These are phyloP conservation scores for Ectropis crepuscularia DNA, from an alignment of 2,888 invertebrate genomes.

Conservation along the genomic window DNA sequence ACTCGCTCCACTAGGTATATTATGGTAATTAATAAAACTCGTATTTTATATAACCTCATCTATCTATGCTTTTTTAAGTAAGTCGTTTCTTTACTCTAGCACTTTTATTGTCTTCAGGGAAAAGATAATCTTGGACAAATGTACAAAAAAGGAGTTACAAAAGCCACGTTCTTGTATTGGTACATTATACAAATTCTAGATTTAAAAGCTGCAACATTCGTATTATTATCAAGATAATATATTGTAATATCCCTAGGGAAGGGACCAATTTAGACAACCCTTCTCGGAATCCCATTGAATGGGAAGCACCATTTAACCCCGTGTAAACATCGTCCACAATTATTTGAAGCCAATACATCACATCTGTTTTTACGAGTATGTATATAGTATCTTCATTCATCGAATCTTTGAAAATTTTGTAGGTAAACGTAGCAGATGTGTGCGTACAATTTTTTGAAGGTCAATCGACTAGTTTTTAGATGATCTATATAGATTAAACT, in stretches of 20 bases:
- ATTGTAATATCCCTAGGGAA: slow-evolving; percentile 24
- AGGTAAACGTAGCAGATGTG: neutral
- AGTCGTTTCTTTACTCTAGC: too few relatives aligned
- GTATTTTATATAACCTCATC: too few relatives aligned
- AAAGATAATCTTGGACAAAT: too few relatives aligned
- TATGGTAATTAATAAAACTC: too few relatives aligned
- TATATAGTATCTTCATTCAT: slow-evolving; percentile 2
- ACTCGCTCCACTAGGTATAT: too few relatives aligned
- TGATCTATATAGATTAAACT: too few relatives aligned
- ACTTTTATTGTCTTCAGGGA: too few relatives aligned
- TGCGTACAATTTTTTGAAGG: neutral
- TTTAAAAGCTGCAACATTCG: too few relatives aligned
- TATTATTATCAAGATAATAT: neutral
- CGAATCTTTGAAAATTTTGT: slow-evolving; percentile 2
- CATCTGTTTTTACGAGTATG: slow-evolving; percentile 1
- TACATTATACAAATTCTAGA: too few relatives aligned
- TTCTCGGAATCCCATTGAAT: slow-evolving; percentile 38
- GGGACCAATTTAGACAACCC: slow-evolving; percentile 35
- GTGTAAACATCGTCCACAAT: slow-evolving; percentile 31
- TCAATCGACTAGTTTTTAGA: neutral
- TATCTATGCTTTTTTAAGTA: too few relatives aligned
- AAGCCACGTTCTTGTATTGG: too few relatives aligned
- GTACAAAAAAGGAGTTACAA: too few relatives aligned
- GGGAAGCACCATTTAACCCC: slow-evolving; percentile 31
- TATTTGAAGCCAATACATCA: slow-evolving; percentile 30